Evolutionary conservation across 2,113 vertebrate species (phyloP).

Genomic region (Octodon degus): DNA sequence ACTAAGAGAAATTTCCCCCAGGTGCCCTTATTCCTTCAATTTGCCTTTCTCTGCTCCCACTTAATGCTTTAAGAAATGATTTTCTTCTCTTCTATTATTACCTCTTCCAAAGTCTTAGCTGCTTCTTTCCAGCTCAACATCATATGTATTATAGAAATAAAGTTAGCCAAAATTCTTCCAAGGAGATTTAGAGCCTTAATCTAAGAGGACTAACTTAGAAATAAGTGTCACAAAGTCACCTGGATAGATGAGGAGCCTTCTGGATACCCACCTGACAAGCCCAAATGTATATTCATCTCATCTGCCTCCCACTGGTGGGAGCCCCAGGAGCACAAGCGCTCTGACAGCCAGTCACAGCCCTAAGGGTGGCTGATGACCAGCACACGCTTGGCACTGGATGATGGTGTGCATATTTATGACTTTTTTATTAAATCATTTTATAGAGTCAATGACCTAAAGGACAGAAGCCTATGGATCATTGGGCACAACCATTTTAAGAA

Average conservation of each 20-base stretch:
- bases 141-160: background rate
- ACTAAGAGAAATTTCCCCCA: background rate
- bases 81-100: background rate
- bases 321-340: background rate
- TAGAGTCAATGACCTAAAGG: constrained; percentile 39
- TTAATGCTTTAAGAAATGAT: constrained; percentile 11
- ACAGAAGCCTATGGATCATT: constrained; percentile 10
- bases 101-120: background rate
- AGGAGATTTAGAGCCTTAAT: background rate
- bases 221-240: background rate
- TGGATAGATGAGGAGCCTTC: background rate
- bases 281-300: background rate
- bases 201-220: background rate
- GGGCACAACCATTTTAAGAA: background rate
- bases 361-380: background rate
- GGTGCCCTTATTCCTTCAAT: background rate
- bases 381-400: background rate
- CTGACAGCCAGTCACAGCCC: background rate
- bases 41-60: background rate
- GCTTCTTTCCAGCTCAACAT: background rate
- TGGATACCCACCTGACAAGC: background rate
- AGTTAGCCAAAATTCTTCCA: background rate
- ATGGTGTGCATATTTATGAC: background rate
- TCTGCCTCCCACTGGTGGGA: background rate
- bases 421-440: background rate